These are phyloP conservation scores for Oncorhynchus gorbuscha DNA, from an alignment of 2,113 vertebrate genomes.

Conservation along the genomic window DNA sequence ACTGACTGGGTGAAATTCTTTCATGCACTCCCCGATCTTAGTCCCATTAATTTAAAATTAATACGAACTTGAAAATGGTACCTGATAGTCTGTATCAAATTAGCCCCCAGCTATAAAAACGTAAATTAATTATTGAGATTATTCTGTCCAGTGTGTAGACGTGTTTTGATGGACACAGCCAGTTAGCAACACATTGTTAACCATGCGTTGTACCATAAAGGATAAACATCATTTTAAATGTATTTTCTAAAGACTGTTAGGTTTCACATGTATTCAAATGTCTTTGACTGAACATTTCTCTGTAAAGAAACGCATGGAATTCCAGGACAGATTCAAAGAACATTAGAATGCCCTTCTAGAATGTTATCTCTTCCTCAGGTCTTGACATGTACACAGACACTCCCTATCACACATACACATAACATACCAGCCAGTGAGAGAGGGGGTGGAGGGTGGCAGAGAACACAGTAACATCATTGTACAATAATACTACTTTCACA, in stretches of 20 bases:
- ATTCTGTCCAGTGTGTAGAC: not conserved
- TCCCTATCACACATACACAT: not conserved
- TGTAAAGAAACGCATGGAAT: no score
- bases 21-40: no score
- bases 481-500: no score
- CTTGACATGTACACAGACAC: not conserved
- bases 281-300: not conserved
- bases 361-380: not conserved
- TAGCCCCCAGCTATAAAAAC: not conserved
- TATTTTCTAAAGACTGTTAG: not conserved
- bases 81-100: not conserved
- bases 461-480: conserved; percentile 39
- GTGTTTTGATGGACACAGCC: not conserved
- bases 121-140: no score
- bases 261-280: not conserved
- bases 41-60: no score
- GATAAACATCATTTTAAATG: not conserved
- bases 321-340: no score
- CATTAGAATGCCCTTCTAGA: no score
- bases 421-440: no score
- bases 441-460: not conserved
- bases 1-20: not conserved
- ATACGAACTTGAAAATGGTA: not conserved
- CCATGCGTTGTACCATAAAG: not conserved
- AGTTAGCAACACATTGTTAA: not conserved